These are phyloP conservation scores for Diachrysia chrysitis DNA, from an alignment of 2,888 invertebrate genomes.

Conservation along the genomic window DNA sequence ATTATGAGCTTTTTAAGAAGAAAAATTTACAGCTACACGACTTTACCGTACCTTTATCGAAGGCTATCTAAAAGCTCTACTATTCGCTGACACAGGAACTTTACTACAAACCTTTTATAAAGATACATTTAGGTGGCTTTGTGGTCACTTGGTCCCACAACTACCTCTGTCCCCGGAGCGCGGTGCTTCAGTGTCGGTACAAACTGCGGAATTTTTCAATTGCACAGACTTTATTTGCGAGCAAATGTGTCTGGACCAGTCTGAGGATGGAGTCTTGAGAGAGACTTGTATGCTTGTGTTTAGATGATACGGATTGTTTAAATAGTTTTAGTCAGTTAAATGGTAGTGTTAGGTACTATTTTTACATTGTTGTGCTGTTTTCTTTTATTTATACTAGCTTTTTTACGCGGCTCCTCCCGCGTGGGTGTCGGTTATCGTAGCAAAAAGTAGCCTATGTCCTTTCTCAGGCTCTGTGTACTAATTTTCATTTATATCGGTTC, in stretches of 20 bases:
- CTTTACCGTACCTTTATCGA: background rate
- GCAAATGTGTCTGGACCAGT: constrained; percentile 42
- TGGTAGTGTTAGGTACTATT: background rate
- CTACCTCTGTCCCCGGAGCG: constrained; percentile 6
- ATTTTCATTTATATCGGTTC: too few relatives aligned
- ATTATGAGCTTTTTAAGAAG: background rate
- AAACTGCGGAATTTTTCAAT: constrained; percentile 55
- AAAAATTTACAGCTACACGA: background rate
- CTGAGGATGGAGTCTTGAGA: constrained; percentile 11
- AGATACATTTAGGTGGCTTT: constrained; percentile 18
- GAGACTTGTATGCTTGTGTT: constrained; percentile 3
- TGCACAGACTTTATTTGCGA: constrained; percentile 26
- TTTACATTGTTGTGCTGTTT: background rate
- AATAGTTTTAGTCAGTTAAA: background rate
- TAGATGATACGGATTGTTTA: constrained; percentile 22
- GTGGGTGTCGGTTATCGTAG: too few relatives aligned
- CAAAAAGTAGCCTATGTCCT: too few relatives aligned
- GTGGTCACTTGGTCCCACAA: constrained; percentile 3
- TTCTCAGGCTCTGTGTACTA: too few relatives aligned
- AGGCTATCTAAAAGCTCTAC: background rate
- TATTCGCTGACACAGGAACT: background rate
- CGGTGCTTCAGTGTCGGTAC: constrained; percentile 24
- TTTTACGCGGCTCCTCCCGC: too few relatives aligned
- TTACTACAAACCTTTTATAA: constrained; percentile 5
- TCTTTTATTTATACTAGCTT: too few relatives aligned